Percentiles rank a stretch among this genome's conserved stretches.
Conservation (phyloP, 2,113 vertebrate species). For the Mustela nigripes region DNA sequence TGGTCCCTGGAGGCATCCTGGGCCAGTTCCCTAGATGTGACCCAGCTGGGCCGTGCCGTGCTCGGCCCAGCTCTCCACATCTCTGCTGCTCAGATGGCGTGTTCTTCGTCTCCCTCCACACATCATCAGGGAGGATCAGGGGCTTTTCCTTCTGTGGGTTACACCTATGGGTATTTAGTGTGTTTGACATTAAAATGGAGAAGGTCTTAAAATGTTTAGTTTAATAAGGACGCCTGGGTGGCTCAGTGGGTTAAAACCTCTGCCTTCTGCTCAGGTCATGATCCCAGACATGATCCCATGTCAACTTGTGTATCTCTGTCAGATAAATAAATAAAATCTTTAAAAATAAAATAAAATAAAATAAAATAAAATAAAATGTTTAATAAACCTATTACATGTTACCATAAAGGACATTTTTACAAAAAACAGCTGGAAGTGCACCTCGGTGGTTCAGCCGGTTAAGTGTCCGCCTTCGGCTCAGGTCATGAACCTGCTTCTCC, state of each 20-base stretch:
- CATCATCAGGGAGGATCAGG: not conserved
- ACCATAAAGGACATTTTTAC: not conserved
- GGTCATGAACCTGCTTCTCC: not conserved
- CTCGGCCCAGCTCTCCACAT: not conserved
- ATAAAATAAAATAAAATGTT: not conserved
- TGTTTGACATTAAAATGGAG: not conserved
- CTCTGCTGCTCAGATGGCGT: accelerated
- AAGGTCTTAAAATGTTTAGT: no score
- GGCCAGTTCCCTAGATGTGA: not conserved
- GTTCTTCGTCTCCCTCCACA: not conserved
- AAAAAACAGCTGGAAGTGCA: no score
- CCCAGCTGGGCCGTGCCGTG: no score
- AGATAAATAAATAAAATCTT: no score
- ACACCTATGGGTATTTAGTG: not conserved
- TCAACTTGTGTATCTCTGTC: no score
- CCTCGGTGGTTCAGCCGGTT: not conserved
- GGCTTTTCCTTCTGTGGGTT: not conserved
- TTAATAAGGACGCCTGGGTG: no score
- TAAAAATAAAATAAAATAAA: not conserved
- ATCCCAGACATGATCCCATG: no score
- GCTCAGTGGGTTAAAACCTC: no score
- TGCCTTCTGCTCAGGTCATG: no score
- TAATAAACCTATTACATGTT: not conserved
- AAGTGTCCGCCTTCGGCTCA: not conserved
- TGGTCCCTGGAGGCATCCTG: not conserved